Evolutionary conservation across 2,113 vertebrate genomes (phyloP).

Genomic region (Bos indicus): DNA sequence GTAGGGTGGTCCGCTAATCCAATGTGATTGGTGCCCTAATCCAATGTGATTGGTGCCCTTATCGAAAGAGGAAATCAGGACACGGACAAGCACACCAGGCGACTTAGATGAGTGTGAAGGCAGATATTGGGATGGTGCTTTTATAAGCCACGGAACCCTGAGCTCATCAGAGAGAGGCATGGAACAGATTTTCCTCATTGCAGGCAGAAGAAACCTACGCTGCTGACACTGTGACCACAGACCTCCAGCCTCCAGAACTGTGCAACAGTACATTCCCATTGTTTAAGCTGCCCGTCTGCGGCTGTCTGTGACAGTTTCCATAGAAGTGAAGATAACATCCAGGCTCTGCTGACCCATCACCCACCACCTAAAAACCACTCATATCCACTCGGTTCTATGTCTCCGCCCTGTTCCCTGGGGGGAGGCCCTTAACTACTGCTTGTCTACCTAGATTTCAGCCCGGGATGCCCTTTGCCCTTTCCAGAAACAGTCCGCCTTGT

Average conservation of each 20-base stretch:
- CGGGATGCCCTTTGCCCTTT: not conserved
- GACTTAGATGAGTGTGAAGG: accelerated
- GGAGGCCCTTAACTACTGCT: not conserved
- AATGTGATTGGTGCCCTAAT: not conserved
- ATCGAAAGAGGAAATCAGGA: not conserved
- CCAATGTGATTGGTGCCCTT: not conserved
- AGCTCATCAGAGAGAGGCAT: not conserved
- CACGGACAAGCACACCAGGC: accelerated
- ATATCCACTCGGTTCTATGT: accelerated
- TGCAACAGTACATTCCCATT: accelerated
- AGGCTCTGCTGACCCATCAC: not conserved
- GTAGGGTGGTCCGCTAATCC: not conserved
- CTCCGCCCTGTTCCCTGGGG: no score
- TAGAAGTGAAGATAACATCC: not conserved
- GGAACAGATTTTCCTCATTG: not conserved
- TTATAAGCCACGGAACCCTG: not conserved
- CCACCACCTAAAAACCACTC: not conserved
- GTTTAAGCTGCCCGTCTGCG: not conserved
- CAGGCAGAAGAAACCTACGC: not conserved
- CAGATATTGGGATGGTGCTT: not conserved
- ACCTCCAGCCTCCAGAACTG: not conserved
- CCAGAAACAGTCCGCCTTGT: not conserved
- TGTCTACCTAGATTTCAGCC: not conserved
- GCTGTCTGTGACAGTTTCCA: accelerated
- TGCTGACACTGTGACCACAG: not conserved